These are phyloP conservation scores for Drosophila sucinea DNA, from an alignment of 1,140 invertebrate genomes.

Conservation along the genomic window DNA sequence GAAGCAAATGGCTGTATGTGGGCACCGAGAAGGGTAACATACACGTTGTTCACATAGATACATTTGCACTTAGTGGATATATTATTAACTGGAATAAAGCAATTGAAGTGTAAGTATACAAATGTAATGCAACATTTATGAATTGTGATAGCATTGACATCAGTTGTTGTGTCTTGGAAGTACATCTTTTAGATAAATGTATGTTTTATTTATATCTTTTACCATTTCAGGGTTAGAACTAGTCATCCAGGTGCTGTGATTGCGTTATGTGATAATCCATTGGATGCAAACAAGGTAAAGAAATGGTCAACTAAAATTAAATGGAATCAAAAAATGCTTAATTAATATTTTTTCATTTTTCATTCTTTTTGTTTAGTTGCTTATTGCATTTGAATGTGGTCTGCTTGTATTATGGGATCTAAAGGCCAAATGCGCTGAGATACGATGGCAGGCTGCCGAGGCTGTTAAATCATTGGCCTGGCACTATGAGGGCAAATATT, in stretches of 20 bases:
- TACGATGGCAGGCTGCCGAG: constrained; percentile 91
- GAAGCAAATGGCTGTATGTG: constrained; percentile 99
- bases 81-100: constrained; percentile 99
- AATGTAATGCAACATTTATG: too few relatives aligned
- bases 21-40: constrained; percentile 99
- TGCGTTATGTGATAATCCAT: constrained; percentile 97
- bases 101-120: constrained; percentile 97
- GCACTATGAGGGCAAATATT: constrained; percentile 99
- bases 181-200: too few relatives aligned
- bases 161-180: too few relatives aligned
- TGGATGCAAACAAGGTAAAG: constrained; percentile 96
- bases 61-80: constrained; percentile 98
- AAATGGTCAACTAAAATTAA: too few relatives aligned
- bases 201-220: background rate
- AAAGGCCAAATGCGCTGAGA: constrained; percentile 90
- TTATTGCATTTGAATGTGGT: constrained; percentile 98
- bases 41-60: constrained; percentile 98
- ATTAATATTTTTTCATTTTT: background rate
- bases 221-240: constrained; percentile 90
- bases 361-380: constrained; percentile 86
- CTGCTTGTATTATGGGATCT: constrained; percentile 98
- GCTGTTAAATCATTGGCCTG: constrained; percentile 94
- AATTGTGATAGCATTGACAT: too few relatives aligned
- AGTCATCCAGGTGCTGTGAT: constrained; percentile 97
- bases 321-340: background rate